These are phyloP conservation scores for Brachyhypopomus gauderio DNA, from an alignment of 2,113 vertebrate genomes.

Conservation along the genomic window DNA sequence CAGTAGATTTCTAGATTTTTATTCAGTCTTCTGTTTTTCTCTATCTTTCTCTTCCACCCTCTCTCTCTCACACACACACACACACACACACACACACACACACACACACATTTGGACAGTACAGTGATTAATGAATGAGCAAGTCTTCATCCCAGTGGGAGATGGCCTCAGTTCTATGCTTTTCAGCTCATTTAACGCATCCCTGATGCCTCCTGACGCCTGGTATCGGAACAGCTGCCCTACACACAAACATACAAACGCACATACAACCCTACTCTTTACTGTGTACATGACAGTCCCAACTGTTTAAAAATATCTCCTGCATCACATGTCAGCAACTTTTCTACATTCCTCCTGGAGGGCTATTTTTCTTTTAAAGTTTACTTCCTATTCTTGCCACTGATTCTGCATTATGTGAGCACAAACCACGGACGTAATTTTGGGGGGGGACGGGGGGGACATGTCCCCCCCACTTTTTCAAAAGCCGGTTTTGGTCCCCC, in stretches of 20 bases:
- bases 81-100: conserved; percentile 1
- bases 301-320: too few species aligned
- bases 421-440: too few species aligned
- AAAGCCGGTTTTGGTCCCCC: too few species aligned
- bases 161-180: conserved; percentile 62
- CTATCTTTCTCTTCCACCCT: not conserved
- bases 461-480: too few species aligned
- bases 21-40: not conserved
- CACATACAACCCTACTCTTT: not conserved
- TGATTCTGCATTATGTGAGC: too few species aligned
- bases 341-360: too few species aligned
- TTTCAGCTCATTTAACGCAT: conserved; percentile 73
- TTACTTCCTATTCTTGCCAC: too few species aligned
- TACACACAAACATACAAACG: conserved; percentile 28
- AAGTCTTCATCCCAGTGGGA: conserved; percentile 66
- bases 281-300: not conserved
- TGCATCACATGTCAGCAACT: too few species aligned
- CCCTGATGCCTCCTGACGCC: conserved; percentile 56
- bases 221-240: conserved; percentile 45
- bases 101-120: conserved; percentile 46
- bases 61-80: not conserved
- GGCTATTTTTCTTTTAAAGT: too few species aligned
- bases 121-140: conserved; percentile 69
- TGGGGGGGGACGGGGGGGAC: too few species aligned
- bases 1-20: not conserved